Base-by-base conservation (phyloP, 2,797 vertebrate species). In the Peromyscus aztecus region DNA sequence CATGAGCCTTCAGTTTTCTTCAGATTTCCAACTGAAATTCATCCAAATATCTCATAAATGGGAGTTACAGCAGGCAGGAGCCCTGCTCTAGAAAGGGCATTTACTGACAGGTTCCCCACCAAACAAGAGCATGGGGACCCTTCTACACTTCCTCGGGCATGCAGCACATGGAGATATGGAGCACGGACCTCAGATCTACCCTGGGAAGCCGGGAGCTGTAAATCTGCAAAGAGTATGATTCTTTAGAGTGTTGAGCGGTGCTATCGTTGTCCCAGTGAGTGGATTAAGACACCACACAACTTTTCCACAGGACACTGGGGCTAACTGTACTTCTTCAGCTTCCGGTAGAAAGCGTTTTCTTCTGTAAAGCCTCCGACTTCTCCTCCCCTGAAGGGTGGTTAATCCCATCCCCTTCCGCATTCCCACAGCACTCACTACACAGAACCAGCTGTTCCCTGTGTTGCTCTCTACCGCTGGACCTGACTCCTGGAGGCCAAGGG, bases 21-120 rank as follows among this genome's bases (percentile, higher is more conserved):
- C 43, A 31, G 37, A 10, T 83, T 83, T 63, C 83, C 71, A 71
- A 78, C 40, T 83, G 81, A 94, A 90, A 96, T 55, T 89, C 85
- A 86, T 92, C 87, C 91, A 92, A 93, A 80, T 61, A 88, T 17
- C 88, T 40, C 67, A 34, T 85, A 83, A 83, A 76, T 71, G 85
- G 94, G 85, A 43, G 52, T 3, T 75, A 37, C 9, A 7, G 24
- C n/a, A 59, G 52, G 46, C 10, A 49, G 76, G 75, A 63, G 80
- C 4, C 59, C 80, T 31, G 31, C 73, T 77, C 46, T 49, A 90
- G 46, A 93, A 94, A 96, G 88, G 95, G 59, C 82, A 95, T 80
- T 80, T 95, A 61, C 92, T 94, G 61, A 96, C 92, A 96, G 88
- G 88, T 55, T 12, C 75, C 46, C 57, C 92, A 59, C 12, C 49